phyloP scores from a whole-genome alignment of 1,140 invertebrate genomes.

The Sitobion miscanthi region DNA sequence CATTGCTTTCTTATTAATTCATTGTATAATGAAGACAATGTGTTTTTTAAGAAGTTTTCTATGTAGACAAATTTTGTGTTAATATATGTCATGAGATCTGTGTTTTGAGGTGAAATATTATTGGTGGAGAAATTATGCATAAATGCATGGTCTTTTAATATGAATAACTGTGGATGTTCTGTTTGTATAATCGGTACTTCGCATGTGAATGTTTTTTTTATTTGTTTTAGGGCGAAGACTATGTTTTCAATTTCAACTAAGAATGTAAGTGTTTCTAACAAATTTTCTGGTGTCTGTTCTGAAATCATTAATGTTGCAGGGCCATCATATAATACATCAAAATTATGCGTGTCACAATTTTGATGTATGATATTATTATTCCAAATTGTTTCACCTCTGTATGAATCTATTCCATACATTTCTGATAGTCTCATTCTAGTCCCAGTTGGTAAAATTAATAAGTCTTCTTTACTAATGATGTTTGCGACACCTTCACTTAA shows the following conservation, averaged over 20 bases:
- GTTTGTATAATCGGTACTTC: not conserved
- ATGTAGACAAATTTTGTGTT: not conserved
- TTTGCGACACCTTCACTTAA: not conserved
- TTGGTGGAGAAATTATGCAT: not conserved
- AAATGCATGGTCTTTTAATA: too few species aligned
- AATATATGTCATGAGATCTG: not conserved
- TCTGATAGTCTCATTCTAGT: not conserved
- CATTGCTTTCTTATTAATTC: not conserved
- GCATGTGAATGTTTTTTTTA: not conserved
- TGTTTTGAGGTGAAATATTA: not conserved
- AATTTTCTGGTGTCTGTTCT: not conserved
- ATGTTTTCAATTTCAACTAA: too few species aligned
- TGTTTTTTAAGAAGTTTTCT: not conserved
- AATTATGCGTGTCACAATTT: not conserved
- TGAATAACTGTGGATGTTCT: not conserved
- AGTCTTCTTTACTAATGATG: not conserved
- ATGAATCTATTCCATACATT: not conserved
- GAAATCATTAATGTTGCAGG: not conserved
- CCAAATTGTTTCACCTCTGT: not conserved
- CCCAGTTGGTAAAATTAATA: not conserved
- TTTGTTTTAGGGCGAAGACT: not conserved
- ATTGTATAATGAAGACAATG: not conserved
- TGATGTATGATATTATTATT: not conserved
- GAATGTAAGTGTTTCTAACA: not conserved
- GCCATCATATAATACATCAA: not conserved